phyloP scores from a whole-genome alignment of 2,888 invertebrate genomes.

The Phytoseiulus persimilis region DNA sequence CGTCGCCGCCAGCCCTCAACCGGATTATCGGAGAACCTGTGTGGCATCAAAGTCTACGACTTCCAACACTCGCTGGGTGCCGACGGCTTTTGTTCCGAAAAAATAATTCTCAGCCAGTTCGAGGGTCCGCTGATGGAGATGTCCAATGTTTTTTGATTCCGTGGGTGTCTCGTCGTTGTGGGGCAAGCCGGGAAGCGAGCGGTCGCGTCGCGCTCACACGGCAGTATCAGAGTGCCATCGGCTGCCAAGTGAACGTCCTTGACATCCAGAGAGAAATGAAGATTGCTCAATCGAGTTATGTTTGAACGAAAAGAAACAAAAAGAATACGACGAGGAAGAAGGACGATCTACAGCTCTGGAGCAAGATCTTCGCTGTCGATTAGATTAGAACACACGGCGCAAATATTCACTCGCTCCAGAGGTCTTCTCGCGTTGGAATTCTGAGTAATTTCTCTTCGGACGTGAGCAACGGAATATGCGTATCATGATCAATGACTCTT shows the following conservation, averaged over 20 bases:
- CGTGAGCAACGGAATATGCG: no score
- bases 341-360: not conserved
- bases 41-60: not conserved
- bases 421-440: no score
- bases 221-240: not conserved
- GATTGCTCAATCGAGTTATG: not conserved
- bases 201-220: not conserved
- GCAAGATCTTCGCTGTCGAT: no score
- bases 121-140: not conserved
- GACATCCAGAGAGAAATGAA: not conserved
- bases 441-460: no score
- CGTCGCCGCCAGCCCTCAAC: not conserved
- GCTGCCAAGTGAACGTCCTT: not conserved
- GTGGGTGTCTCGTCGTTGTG: not conserved
- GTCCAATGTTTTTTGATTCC: not conserved
- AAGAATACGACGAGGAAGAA: not conserved
- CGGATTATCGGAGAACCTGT: not conserved
- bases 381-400: no score
- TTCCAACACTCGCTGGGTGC: not conserved
- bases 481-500: no score
- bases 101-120: not conserved
- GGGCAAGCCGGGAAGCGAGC: not conserved
- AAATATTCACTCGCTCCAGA: no score
- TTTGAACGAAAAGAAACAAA: not conserved
- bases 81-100: not conserved